Conservation (phyloP, 2,113 vertebrate species). For the Pelvicachromis taeniatus region DNA sequence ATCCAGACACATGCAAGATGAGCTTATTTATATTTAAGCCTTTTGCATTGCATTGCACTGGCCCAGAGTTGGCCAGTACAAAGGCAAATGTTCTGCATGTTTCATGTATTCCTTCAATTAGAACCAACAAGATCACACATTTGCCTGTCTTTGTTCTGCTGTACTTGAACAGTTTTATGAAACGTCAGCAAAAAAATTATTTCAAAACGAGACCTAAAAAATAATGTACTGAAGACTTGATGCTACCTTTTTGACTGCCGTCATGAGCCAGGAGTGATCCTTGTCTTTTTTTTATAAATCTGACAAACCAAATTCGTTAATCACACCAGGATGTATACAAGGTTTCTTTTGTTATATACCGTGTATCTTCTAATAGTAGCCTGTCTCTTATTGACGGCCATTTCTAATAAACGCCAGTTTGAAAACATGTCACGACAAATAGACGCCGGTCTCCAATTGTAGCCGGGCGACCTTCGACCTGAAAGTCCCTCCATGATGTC, state of each 20-base stretch:
- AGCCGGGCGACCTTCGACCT: too few species aligned
- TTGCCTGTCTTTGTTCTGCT: neutral
- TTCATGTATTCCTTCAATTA: neutral
- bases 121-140: neutral
- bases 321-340: neutral
- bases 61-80: neutral
- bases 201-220: neutral
- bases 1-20: neutral
- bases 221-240: neutral
- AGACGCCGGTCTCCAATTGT: too few species aligned
- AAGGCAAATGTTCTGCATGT: neutral
- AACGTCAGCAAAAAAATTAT: neutral
- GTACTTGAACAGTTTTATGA: neutral
- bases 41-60: neutral
- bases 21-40: neutral
- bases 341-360: too few species aligned
- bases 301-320: neutral
- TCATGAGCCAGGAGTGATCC: neutral
- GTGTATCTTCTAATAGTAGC: too few species aligned
- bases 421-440: too few species aligned
- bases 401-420: too few species aligned
- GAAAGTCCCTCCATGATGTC: too few species aligned
- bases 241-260: neutral
- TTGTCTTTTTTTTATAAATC: neutral
- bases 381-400: too few species aligned